A percentile compares a stretch with the other conserved stretches of the same genome.
phyloP scores from a whole-genome alignment of 2,797 vertebrate genomes.

The Crocidura indochinensis region DNA sequence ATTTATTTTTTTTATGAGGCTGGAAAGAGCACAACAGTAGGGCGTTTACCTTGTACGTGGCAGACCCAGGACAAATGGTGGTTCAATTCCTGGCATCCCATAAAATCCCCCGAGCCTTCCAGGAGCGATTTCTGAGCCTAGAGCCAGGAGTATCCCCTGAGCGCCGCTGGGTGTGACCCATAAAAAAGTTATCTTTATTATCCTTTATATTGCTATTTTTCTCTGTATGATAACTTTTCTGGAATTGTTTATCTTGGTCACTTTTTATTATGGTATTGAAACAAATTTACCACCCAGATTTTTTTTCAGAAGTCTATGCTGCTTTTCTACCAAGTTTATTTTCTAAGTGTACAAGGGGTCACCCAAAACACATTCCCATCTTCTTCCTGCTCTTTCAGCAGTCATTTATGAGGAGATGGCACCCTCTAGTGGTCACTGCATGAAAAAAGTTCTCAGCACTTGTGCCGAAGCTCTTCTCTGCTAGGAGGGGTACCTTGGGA shows the following conservation, averaged over 20 bases:
- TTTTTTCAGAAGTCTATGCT: constrained; percentile 6
- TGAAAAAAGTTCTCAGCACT: not conserved
- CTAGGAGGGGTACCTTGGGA: accelerated
- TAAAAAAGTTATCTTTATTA: not conserved
- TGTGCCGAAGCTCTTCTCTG: not conserved
- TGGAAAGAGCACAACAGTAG: too few relatives aligned
- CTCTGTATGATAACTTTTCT: not conserved
- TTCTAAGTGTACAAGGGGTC: not conserved
- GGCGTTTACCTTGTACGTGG: too few relatives aligned
- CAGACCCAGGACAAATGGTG: too few relatives aligned
- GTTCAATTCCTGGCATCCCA: too few relatives aligned
- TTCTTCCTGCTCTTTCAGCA: not conserved
- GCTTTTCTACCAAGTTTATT: not conserved
- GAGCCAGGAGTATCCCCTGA: too few relatives aligned
- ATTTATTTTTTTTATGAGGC: too few relatives aligned
- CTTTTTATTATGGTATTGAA: not conserved
- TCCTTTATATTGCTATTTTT: not conserved
- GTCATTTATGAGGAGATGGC: constrained; percentile 24
- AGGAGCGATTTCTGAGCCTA: too few relatives aligned
- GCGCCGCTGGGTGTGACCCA: too few relatives aligned
- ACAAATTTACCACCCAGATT: not conserved
- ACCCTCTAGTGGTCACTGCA: constrained; percentile 75
- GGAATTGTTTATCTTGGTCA: constrained; percentile 8
- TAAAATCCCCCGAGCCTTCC: too few relatives aligned
- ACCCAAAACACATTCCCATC: not conserved